Conservation (phyloP, 2,113 vertebrate species). For the Myotis davidii region DNA sequence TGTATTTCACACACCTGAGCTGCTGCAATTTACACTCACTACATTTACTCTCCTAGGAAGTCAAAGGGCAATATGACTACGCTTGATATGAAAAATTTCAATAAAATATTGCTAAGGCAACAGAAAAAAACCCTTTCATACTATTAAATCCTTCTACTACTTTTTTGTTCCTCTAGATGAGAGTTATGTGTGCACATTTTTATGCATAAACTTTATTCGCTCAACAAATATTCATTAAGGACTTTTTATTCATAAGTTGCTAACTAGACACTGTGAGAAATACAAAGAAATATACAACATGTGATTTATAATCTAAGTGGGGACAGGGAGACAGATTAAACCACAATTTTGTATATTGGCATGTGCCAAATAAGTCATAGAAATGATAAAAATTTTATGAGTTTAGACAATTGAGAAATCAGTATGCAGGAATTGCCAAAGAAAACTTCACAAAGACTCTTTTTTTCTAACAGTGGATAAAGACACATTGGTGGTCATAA, state of each 20-base stretch:
- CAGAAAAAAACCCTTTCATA: not conserved
- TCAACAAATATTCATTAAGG: slow-evolving; percentile 19
- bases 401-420: not conserved
- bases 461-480: not conserved
- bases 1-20: not conserved
- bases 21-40: not conserved
- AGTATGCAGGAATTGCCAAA: not conserved
- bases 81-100: not conserved
- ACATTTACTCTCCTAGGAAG: not conserved
- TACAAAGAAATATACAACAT: not conserved
- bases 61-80: not conserved
- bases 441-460: slow-evolving; percentile 5
- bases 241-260: not conserved
- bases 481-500: not conserved
- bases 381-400: slow-evolving; percentile 9
- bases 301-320: slow-evolving; percentile 16
- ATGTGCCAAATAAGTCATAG: slow-evolving; percentile 12
- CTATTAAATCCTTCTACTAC: not conserved
- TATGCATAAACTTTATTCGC: slow-evolving; percentile 15
- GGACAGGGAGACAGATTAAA: slow-evolving; percentile 1
- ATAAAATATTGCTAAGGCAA: slow-evolving; percentile 1
- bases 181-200: not conserved
- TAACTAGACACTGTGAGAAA: not conserved
- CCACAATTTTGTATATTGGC: not conserved
- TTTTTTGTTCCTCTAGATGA: not conserved